Percentiles rank a stretch among this genome's conserved stretches.
These are phyloP conservation scores for Caenorhabditis japonica DNA, from an alignment of 2,888 invertebrate genomes.

Conservation along the genomic window DNA sequence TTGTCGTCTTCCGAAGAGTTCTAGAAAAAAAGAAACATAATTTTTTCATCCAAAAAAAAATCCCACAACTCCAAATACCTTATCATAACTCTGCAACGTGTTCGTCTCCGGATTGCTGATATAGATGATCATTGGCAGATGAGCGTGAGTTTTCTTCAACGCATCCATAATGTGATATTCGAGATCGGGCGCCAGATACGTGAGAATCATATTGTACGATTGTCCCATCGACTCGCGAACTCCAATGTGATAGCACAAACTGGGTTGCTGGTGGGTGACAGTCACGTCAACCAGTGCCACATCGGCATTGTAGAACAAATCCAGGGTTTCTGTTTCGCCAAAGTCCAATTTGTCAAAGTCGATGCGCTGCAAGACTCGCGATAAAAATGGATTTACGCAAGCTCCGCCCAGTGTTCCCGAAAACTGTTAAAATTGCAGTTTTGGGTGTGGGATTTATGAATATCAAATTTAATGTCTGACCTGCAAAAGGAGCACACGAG, in stretches of 20 bases:
- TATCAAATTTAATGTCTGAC: too few species aligned
- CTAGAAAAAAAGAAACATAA: slow-evolving; percentile 3
- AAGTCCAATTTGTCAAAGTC: slow-evolving; percentile 95
- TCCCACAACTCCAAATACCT: slow-evolving; percentile 4
- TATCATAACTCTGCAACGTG: slow-evolving; percentile 39
- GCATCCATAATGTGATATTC: slow-evolving; percentile 72
- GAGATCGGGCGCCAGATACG: slow-evolving; percentile 54
- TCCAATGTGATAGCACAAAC: slow-evolving; percentile 94
- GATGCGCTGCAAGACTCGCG: slow-evolving; percentile 73
- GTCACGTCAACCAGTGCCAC: slow-evolving; percentile 95
- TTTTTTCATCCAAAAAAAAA: not conserved
- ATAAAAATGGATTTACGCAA: too few species aligned
- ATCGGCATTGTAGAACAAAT: slow-evolving; percentile 97
- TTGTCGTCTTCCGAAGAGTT: slow-evolving; percentile 36
- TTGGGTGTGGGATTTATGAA: too few species aligned
- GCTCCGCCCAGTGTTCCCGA: too few species aligned
- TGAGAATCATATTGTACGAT: slow-evolving; percentile 73
- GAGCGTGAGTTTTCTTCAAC: slow-evolving; percentile 72
- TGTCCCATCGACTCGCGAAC: slow-evolving; percentile 88
- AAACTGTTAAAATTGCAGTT: too few species aligned
- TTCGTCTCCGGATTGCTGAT: slow-evolving; percentile 49
- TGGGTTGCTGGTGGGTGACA: slow-evolving; percentile 89
- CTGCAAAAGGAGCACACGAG: too few species aligned
- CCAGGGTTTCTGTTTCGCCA: slow-evolving; percentile 93
- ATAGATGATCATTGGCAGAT: slow-evolving; percentile 72